A percentile compares a stretch with the other conserved stretches of the same genome.
These are phyloP conservation scores for Heteronetta atricapilla DNA, from an alignment of 2,113 vertebrate species.

Conservation along the genomic window DNA sequence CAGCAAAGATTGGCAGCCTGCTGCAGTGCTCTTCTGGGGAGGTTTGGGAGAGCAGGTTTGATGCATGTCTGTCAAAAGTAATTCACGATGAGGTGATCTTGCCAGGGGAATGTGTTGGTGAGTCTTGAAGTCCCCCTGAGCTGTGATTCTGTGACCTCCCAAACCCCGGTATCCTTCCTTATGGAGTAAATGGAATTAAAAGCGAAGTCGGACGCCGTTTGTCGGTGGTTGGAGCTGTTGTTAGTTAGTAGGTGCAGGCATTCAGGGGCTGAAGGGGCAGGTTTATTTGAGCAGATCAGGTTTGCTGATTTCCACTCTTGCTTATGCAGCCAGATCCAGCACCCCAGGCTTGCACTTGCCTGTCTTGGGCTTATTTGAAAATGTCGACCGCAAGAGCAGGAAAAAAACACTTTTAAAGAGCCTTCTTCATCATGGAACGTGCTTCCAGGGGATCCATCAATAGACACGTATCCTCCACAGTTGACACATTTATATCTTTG, in stretches of 20 bases:
- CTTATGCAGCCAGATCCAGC: not conserved
- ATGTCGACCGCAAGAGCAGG: not conserved
- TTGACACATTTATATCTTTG: not conserved
- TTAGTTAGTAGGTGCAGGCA: not conserved
- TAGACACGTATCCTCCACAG: not conserved
- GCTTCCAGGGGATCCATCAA: not conserved
- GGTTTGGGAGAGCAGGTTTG: not conserved
- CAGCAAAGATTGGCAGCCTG: not conserved
- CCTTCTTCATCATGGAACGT: not conserved
- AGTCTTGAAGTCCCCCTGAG: not conserved
- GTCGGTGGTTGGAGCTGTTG: not conserved
- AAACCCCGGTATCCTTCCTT: not conserved
- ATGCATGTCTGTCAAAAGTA: not conserved
- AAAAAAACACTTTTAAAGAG: not conserved
- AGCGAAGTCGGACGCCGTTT: not conserved
- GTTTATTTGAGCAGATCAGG: not conserved
- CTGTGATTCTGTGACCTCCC: not conserved
- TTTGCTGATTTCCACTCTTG: not conserved
- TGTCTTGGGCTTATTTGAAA: not conserved
- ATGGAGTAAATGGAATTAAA: not conserved
- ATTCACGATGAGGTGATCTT: not conserved
- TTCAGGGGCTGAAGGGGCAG: not conserved
- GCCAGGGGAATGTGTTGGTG: accelerated
- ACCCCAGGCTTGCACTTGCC: not conserved
- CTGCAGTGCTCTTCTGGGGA: not conserved